These are phyloP conservation scores for Takifugu ocellatus DNA, from an alignment of 2,797 vertebrate genomes.

Conservation along the genomic window DNA sequence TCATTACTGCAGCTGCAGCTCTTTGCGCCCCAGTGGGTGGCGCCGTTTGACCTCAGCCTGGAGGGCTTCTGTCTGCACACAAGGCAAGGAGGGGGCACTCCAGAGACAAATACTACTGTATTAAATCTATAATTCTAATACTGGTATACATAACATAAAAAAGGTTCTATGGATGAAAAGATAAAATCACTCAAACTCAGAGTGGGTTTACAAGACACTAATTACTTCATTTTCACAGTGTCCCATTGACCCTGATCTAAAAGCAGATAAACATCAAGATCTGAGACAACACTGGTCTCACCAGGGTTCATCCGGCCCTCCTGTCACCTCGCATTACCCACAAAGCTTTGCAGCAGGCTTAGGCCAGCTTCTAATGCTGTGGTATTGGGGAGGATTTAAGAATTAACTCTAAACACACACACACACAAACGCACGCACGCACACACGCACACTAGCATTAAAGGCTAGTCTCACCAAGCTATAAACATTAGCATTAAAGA, in stretches of 20 bases:
- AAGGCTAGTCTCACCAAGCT: constrained; percentile 7
- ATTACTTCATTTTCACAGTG: background rate
- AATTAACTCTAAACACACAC: constrained; percentile 45
- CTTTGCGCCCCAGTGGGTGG: no score
- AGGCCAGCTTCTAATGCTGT: constrained; percentile 66
- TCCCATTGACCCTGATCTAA: constrained; percentile 2
- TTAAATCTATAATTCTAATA: no score
- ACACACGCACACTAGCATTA: constrained; percentile 6
- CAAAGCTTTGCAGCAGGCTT: constrained; percentile 67
- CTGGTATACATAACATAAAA: no score
- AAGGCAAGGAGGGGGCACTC: no score
- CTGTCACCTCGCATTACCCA: constrained; percentile 73
- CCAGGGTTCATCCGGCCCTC: constrained; percentile 33
- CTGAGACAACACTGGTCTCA: constrained; percentile 11
- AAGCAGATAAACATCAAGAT: background rate
- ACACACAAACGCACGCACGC: constrained; percentile 18
- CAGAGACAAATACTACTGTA: no score
- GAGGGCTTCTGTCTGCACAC: no score
- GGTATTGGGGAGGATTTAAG: constrained; percentile 45
- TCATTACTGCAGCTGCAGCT: no score
- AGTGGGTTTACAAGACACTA: background rate
- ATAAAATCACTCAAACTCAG: background rate
- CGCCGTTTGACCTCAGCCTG: no score
- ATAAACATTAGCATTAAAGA: constrained; percentile 20
- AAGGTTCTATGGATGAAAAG: no score